Base-by-base conservation (phyloP, 2,888 invertebrate genomes). In the Plebejus anna region DNA sequence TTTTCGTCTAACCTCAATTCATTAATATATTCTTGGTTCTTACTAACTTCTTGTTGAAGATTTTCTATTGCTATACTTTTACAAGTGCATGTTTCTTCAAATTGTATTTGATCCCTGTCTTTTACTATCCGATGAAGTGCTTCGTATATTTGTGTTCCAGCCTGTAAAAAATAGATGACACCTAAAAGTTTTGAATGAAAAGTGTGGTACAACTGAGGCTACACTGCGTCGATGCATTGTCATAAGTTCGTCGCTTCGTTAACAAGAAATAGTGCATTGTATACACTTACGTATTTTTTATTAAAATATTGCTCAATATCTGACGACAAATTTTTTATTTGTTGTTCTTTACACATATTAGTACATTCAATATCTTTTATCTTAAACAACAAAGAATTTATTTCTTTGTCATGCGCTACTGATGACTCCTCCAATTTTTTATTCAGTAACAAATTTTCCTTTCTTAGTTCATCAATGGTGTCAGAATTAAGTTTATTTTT, bases 321-420 rank as follows among this genome's bases (percentile, higher is more conserved):
- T 76, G 84, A 79, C 0, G 94, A 90, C 77, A 95, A 85, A 82
- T 91, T 90, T 85, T 91, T 94, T 61, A 95, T 95, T 88, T 95
- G 95, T 81, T 94, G 91, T 76, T 94, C 95, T 85, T 95, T 94
- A 79, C 95, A 95, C 84, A 94, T 92, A 32, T 94, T 88, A 83
- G 92, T 92, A 78, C 94, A 94, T 82, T 95, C 94, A 70, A 90
- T 86, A 86, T 95, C 95, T 80, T 92, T 89, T 59, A 95, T 84
- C 86, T 94, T 94, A 80, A 94, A 92, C 76, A 90, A 82, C 36
- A 95, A 83, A 76, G 82, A 80, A 82, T 94, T 94, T 81, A 90
- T 91, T 81, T 95, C 95, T 78, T 91, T 91, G 83, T 94, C 93
- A 82, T 87, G 89, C 42, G 79, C 78, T 70, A 90, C 83, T 28